Base-by-base conservation (phyloP, 2,113 vertebrate genomes). In the Cinclus cinclus region DNA sequence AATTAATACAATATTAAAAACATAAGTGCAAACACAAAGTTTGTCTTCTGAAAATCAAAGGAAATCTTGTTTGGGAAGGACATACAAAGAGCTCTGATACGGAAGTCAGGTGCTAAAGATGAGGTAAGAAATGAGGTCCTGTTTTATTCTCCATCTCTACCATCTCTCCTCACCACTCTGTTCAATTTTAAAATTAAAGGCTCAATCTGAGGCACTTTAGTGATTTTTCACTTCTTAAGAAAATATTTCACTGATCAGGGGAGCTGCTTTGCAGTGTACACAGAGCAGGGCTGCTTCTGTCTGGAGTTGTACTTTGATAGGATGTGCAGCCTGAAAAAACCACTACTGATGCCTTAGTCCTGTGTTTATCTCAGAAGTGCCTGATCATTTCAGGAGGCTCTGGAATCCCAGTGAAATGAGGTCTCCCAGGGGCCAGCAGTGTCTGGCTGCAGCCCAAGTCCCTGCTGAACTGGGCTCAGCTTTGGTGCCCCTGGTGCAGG, bases 1-100 rank as follows among this genome's bases (percentile, higher is more conserved):
- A 97, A 97, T 98, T 98, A 97, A 91, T 80, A 83, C 24, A 92
- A 49, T 85, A 64, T 75, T 90, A 95, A 96, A 94, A 95, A 74
- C 70, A 5, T 62, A 31, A 94, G 53, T 76, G 62, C 64, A 90
- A 94, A 85, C 39, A 46, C 5, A 10, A 64, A 63, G 44, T 78
- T 95, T 7, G 2, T 79, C 71, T 60, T 92, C 87, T 87, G 52
- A 59, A 92, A 95, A 42, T 50, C 68, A 79, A 60, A 84, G 52
- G 89, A 87, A 56, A n/a, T 59, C 35, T 47, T 93, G 47, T 30
- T 76, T 15, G 75, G 68, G 81, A 74, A 75, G 87, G 41, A 27
- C 2, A 2, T 35, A 31, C 71, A 59, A 63, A 68, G 49, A 64
- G 46, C 65, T 90, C 83, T 87, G 70, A 69, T 78, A 77, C 56